Evolutionary conservation across 2,797 vertebrate species (phyloP), one percentile per base, ranked within the genome.

Genomic region (Rallus crepitans): DNA sequence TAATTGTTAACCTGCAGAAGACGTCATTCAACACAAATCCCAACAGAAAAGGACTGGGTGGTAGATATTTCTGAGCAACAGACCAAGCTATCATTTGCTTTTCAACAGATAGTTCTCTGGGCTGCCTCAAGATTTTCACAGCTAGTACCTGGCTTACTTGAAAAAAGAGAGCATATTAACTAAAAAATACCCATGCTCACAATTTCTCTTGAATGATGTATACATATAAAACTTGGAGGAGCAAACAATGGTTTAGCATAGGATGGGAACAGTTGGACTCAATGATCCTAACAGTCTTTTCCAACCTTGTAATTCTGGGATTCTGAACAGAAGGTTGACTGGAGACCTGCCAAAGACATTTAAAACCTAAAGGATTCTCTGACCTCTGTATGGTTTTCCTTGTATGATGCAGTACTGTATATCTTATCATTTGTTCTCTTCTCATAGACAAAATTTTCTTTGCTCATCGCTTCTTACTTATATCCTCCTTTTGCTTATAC

Each of bases 1-100:
- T 97, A 96, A 98, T 98, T 98, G 97, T 97, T 97, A 98, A 92
- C 90, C 96, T 96, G 89, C 80, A 96, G 90, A 96, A 96, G 96
- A 97, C 82, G 87, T 97, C 96, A 97, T 97, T 98, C 96, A 97
- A 12, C 65, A 82, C 66, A 97, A 95, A 96, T 97, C 97, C 97
- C 97, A 96, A 20, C 92, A 96, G 98, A 94, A 95, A 92, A 97
- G 82, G 71, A 59, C 90, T 90, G 94, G 88, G 93, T 97, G 95
- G 97, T 92, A 81, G 95, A 96, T 98, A 86, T 96, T 98, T 92
- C 96, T 94, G 85, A 59, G 83, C 96, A 96, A 82, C 70, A 80
- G 84, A 91, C 94, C 97, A 97, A 97, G 84, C 94, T 97, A 76
- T 96, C 71, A 77, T 95, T 97, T 45, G 39, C 63, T 95, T 96